Evolutionary conservation across 2,113 vertebrate species (phyloP), one percentile per base, ranked within the genome.

Genomic region (Marcusenius ussheri): DNA sequence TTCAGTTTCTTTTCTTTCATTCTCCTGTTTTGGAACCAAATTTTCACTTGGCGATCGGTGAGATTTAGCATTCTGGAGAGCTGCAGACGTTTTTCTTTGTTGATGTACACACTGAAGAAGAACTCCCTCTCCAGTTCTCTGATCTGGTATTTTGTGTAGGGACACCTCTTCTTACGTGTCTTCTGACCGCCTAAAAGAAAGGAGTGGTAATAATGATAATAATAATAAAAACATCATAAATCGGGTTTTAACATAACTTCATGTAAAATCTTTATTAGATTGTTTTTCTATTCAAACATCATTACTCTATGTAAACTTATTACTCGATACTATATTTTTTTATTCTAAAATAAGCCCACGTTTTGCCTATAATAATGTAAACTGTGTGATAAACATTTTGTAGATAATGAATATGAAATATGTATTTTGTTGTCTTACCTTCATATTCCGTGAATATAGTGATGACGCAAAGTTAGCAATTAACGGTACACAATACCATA

Each of bases 1-100:
- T 98, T 99, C 94, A 99, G 96, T 95, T 99, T 99, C 97, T 99
- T 99, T 96, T 99, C 98, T 96, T 99, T 99, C 98, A 99, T 99
- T 93, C 98, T 97, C 94, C 98, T 96, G 95, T 99, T 99, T 92
- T 99, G 98, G 95, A 99, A 99, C 98, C 98, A 99, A 93, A 99
- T 99, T 97, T 99, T 99, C 91, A 99, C 98, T 95, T 99, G 98
- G 89, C 98, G 97, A 92, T 99, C 98, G 92, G 98, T 98, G 94
- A 99, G 96, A 93, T 98, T 99, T 92, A 99, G 97, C 98, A 99
- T 99, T 93, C 98, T 96, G 15, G 98, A 99, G 89, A 99, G 97
- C 94, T 99, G 98, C 83, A 99, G 96, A 31, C 98, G 97, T 94
- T 99, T 99, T 93, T 99, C 98, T 94, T 99, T 99, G 97, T 99